phyloP scores from a whole-genome alignment of 2,797 vertebrate genomes.

The Falco peregrinus region DNA sequence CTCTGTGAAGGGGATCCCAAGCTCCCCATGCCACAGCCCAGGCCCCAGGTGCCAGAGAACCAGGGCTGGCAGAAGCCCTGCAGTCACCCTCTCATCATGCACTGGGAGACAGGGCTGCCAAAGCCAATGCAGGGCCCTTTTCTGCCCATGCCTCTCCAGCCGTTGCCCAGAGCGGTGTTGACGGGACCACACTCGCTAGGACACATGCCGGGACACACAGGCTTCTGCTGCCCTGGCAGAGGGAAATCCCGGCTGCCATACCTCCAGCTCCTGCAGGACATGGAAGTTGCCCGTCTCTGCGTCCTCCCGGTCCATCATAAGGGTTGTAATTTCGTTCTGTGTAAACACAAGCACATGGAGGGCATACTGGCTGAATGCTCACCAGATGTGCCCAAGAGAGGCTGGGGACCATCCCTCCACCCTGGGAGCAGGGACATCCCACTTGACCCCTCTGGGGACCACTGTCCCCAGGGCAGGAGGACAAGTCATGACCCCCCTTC shows the following conservation, averaged over 20 bases:
- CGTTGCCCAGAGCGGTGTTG: fast-evolving
- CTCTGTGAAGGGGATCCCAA: background rate
- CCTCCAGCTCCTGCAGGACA: slow-evolving; percentile 56
- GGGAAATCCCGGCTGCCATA: background rate
- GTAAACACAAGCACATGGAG: background rate
- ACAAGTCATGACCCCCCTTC: background rate
- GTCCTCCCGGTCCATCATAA: background rate
- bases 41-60: too few relatives aligned
- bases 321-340: slow-evolving; percentile 49
- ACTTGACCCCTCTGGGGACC: background rate
- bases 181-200: background rate
- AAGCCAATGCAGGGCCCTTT: background rate
- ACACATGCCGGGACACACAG: fast-evolving
- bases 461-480: background rate
- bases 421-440: background rate
- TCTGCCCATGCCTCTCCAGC: background rate
- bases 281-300: background rate
- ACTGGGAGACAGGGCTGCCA: background rate
- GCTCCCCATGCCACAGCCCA: fast-evolving
- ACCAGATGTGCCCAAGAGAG: fast-evolving
- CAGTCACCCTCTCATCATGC: background rate
- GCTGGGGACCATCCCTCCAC: fast-evolving
- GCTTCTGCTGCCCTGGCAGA: background rate
- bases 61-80: background rate
- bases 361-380: fast-evolving